Conservation (phyloP, 1,140 invertebrate genomes). For the Liolophura sinensis region DNA sequence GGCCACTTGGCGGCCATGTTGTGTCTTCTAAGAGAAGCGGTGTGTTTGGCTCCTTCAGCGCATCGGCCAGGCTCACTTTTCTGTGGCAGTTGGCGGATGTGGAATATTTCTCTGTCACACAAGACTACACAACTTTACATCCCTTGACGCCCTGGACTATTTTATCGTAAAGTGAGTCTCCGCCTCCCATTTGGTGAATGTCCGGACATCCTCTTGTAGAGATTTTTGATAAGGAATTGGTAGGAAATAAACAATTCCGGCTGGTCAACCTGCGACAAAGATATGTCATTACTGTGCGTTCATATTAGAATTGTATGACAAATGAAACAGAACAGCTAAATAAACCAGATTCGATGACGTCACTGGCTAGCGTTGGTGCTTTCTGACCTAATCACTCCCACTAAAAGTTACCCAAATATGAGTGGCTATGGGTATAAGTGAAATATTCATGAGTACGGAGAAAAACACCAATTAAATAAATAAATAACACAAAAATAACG, state of each 20-base stretch:
- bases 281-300: too few relatives aligned
- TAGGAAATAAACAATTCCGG: conserved; percentile 53
- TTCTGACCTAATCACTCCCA: too few relatives aligned
- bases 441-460: too few relatives aligned
- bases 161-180: conserved; percentile 54
- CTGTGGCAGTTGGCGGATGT: conserved; percentile 49
- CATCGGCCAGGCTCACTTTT: conserved; percentile 49
- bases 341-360: too few relatives aligned
- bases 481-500: too few relatives aligned
- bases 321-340: too few relatives aligned
- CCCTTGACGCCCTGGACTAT: conserved; percentile 51
- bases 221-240: conserved; percentile 47
- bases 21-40: conserved; percentile 47
- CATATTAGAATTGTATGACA: too few relatives aligned
- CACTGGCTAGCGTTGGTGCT: too few relatives aligned
- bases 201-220: conserved; percentile 42
- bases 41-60: conserved; percentile 48
- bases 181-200: conserved; percentile 56
- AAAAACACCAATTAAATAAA: too few relatives aligned
- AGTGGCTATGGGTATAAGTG: too few relatives aligned
- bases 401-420: too few relatives aligned
- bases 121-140: conserved; percentile 42
- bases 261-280: conserved; percentile 2
- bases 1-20: conserved; percentile 51
- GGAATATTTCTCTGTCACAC: conserved; percentile 51